phyloP scores from a whole-genome alignment of 2,113 vertebrate genomes.

The Paramisgurnus dabryanus region DNA sequence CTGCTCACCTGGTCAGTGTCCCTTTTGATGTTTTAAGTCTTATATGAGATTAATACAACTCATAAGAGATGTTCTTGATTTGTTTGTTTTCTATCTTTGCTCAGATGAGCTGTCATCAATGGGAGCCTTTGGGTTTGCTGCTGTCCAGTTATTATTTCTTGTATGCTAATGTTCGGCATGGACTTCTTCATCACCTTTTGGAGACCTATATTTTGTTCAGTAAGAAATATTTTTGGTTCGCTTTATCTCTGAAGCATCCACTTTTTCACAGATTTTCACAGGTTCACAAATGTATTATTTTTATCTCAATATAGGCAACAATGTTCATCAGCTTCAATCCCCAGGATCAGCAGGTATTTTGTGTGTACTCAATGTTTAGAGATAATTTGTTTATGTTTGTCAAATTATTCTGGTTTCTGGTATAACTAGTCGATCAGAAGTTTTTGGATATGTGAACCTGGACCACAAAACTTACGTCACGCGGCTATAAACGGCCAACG shows the following conservation, averaged over 20 bases:
- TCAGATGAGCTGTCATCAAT: constrained; percentile 74
- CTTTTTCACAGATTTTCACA: neutral
- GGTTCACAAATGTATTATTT: neutral
- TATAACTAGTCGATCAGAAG: too few species aligned
- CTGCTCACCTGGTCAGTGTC: constrained; percentile 76
- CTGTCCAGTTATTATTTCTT: constrained; percentile 79
- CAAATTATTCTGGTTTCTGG: too few species aligned
- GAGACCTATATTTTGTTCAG: constrained; percentile 73
- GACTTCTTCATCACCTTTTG: constrained; percentile 75
- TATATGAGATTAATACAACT: neutral
- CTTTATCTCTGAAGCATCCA: too few species aligned
- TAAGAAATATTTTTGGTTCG: constrained; percentile 58
- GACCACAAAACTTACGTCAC: too few species aligned
- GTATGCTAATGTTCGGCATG: constrained; percentile 72
- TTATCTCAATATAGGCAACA: neutral
- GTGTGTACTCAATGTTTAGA: neutral
- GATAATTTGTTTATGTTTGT: too few species aligned
- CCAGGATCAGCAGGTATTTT: neutral
- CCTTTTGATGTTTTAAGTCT: neutral
- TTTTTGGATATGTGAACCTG: too few species aligned
- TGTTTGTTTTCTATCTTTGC: constrained; percentile 9
- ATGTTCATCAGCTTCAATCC: neutral
- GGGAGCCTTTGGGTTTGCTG: constrained; percentile 65
- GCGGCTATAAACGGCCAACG: too few species aligned
- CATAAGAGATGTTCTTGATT: neutral